Evolutionary conservation across 2,888 invertebrate species (phyloP).

Genomic region (Camponotus fellah): DNA sequence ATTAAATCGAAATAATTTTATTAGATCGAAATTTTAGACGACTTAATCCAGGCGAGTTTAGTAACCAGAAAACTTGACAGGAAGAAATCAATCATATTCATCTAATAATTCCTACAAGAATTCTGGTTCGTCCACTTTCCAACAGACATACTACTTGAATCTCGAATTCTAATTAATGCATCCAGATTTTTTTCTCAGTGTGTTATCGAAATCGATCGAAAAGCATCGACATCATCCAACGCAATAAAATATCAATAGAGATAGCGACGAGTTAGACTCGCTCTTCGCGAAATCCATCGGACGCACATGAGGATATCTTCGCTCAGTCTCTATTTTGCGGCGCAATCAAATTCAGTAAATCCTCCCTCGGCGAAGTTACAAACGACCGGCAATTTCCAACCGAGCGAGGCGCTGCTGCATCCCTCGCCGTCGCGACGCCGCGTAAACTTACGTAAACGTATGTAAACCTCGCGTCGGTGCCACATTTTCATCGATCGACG

Average conservation of each 20-base stretch:
- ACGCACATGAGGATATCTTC: not conserved
- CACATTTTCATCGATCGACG: conserved; percentile 67
- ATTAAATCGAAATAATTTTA: too few species aligned
- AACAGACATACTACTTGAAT: too few species aligned
- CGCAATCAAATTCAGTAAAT: conserved; percentile 35
- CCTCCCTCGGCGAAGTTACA: conserved; percentile 9
- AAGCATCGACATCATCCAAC: not conserved
- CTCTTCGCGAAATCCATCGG: conserved; percentile 20
- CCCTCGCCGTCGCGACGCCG: conserved; percentile 34
- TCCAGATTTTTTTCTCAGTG: too few species aligned
- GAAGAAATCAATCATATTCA: too few species aligned
- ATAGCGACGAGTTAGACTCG: conserved; percentile 9
- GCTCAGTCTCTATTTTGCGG: conserved; percentile 26
- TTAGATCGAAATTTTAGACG: too few species aligned
- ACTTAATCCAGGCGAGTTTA: too few species aligned
- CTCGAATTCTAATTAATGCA: too few species aligned
- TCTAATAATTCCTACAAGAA: too few species aligned
- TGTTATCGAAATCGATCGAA: not conserved
- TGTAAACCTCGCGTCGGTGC: conserved; percentile 62
- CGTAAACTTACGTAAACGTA: conserved; percentile 64
- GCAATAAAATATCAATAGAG: not conserved
- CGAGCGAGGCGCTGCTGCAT: not conserved
- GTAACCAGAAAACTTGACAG: too few species aligned
- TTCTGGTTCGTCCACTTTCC: too few species aligned
- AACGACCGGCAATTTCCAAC: conserved; percentile 60